phyloP scores from a whole-genome alignment of 2,888 invertebrate species.

The Entomobrya multifasciata region DNA sequence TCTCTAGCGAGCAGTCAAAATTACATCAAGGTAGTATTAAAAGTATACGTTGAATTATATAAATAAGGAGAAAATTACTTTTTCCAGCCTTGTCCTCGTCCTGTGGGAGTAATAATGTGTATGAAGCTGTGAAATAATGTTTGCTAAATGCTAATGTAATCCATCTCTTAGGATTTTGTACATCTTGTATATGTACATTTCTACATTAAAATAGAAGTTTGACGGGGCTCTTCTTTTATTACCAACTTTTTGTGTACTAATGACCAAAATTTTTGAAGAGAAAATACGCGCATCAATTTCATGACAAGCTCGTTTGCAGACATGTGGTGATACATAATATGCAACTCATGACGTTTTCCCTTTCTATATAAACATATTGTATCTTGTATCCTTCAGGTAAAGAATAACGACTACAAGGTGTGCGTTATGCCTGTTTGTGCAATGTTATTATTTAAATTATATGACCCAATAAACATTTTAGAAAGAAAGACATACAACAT shows the following conservation, averaged over 20 bases:
- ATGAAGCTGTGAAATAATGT: background rate
- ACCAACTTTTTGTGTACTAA: too few relatives aligned
- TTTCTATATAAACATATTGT: background rate
- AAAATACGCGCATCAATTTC: too few relatives aligned
- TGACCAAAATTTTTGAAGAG: too few relatives aligned
- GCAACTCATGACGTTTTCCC: background rate
- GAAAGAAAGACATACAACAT: too few relatives aligned
- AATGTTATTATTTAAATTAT: constrained; percentile 37
- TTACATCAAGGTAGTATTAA: background rate
- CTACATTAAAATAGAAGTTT: too few relatives aligned
- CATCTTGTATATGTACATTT: too few relatives aligned
- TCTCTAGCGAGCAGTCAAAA: constrained; percentile 8
- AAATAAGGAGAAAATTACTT: constrained; percentile 30
- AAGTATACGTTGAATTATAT: too few relatives aligned
- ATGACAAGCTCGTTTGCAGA: too few relatives aligned
- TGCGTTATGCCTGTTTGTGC: background rate
- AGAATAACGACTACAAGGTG: background rate
- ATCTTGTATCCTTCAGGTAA: background rate
- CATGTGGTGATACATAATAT: background rate
- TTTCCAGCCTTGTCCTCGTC: too few relatives aligned
- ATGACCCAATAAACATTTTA: constrained; percentile 63
- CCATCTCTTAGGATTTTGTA: too few relatives aligned
- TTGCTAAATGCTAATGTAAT: too few relatives aligned
- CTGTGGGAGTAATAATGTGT: constrained; percentile 45
- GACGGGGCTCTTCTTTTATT: too few relatives aligned